Conservation (phyloP, 1,140 invertebrate species). For the Lineus longissimus region DNA sequence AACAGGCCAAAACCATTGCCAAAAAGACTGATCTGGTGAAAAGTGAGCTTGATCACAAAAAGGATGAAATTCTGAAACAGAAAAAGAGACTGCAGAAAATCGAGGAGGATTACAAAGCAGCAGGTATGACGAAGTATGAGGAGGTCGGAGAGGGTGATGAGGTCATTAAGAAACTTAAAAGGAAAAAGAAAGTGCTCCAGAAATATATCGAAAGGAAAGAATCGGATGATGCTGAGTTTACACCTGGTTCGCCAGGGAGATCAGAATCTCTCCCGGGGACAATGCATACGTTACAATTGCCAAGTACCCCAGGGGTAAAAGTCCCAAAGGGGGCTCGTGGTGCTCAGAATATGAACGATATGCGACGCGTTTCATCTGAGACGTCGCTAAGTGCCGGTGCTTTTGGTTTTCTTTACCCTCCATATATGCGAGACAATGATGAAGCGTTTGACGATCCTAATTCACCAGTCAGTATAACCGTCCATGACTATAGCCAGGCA, state of each 20-base stretch:
- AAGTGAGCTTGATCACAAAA: constrained; percentile 27
- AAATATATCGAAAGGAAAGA: constrained; percentile 41
- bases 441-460: too few relatives aligned
- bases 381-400: background rate
- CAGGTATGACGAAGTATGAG: constrained; percentile 22
- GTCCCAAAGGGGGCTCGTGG: background rate
- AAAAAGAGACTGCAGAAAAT: constrained; percentile 26
- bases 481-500: background rate
- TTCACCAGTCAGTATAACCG: background rate
- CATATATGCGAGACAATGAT: background rate
- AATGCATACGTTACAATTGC: background rate
- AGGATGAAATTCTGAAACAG: constrained; percentile 25
- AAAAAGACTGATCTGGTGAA: constrained; percentile 29
- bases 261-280: too few relatives aligned
- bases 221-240: background rate
- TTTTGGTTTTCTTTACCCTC: background rate
- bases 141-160: constrained; percentile 14
- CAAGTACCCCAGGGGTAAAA: background rate
- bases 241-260: background rate
- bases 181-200: constrained; percentile 35
- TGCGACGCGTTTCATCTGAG: constrained; percentile 4
- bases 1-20: constrained; percentile 24
- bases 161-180: constrained; percentile 27
- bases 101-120: constrained; percentile 30
- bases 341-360: background rate